phyloP scores from a whole-genome alignment of 2,113 vertebrate species.

The Grantiella picta region DNA sequence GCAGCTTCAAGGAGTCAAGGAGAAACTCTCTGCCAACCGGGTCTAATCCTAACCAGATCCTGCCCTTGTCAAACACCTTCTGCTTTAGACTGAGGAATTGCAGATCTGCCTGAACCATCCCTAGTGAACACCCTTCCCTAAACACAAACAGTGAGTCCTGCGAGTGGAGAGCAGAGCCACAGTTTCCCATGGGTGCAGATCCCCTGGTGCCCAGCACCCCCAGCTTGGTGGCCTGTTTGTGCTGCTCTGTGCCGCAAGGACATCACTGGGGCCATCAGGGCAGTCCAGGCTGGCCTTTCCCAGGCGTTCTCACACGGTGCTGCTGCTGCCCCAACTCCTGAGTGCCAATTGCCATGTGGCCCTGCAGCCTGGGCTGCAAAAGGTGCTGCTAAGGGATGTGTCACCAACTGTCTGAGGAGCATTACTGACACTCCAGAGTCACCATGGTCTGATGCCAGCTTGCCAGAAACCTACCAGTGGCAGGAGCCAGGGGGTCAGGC shows the following conservation, averaged over 20 bases:
- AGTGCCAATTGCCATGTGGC: fast-evolving
- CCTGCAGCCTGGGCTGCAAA: not conserved
- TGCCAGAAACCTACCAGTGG: not conserved
- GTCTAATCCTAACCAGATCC: slow-evolving; percentile 3
- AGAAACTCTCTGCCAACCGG: not conserved
- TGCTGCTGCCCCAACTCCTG: not conserved
- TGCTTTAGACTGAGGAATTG: not conserved
- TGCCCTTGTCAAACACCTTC: not conserved
- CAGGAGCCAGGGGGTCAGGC: not conserved
- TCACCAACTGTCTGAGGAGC: too few relatives aligned
- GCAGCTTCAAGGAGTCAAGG: not conserved
- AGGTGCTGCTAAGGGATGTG: fast-evolving
- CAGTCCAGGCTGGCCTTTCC: fast-evolving
- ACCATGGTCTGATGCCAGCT: not conserved
- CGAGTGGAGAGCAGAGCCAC: fast-evolving
- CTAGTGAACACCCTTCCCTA: not conserved
- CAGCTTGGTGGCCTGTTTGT: fast-evolving
- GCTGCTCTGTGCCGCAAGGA: fast-evolving
- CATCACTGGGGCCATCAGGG: fast-evolving
- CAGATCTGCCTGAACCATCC: not conserved
- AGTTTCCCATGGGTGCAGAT: not conserved
- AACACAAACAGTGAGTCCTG: not conserved
- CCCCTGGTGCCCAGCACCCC: fast-evolving
- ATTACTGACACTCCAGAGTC: fast-evolving
- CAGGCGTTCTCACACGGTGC: fast-evolving